phyloP scores from a whole-genome alignment of 1,140 invertebrate species.

The Drosophila dunni region DNA sequence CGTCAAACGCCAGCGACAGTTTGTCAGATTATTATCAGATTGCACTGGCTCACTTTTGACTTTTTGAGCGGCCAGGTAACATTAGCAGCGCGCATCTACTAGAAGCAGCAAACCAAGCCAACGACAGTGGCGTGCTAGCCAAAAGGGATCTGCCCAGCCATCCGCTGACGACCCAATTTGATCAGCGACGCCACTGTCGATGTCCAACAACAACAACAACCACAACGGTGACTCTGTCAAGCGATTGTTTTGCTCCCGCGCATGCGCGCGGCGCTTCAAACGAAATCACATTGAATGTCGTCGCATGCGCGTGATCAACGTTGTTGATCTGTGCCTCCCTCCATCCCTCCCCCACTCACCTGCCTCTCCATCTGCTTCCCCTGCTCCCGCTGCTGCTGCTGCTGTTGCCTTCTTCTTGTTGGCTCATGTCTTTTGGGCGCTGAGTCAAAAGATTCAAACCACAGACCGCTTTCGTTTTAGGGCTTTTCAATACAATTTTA shows the following conservation, averaged over 20 bases:
- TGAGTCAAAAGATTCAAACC: constrained; percentile 41
- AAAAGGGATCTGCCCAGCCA: constrained; percentile 58
- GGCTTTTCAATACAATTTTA: constrained; percentile 75
- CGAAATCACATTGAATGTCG: constrained; percentile 83
- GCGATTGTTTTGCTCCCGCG: constrained; percentile 82
- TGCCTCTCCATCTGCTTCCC: background rate
- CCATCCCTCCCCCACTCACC: background rate
- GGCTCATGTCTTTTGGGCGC: constrained; percentile 64
- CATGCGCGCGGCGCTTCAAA: constrained; percentile 80
- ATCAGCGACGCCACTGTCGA: constrained; percentile 49
- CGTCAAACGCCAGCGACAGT: constrained; percentile 83
- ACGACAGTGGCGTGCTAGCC: constrained; percentile 56
- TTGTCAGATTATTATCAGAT: constrained; percentile 84
- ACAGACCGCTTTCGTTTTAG: constrained; percentile 71
- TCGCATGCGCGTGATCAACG: constrained; percentile 82
- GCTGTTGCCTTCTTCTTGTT: background rate
- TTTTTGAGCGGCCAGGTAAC: constrained; percentile 67
- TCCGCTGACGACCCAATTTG: constrained; percentile 58
- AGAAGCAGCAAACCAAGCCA: constrained; percentile 34
- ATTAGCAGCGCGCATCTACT: constrained; percentile 48
- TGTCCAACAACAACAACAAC: constrained; percentile 6
- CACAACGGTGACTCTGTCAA: constrained; percentile 54
- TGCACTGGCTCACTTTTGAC: constrained; percentile 83
- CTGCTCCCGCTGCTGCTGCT: background rate
- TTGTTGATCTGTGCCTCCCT: constrained; percentile 72